Percentiles rank a stretch among this genome's conserved stretches.
These are phyloP conservation scores for Myotis vivesi DNA, from an alignment of 2,797 vertebrate species.

Conservation along the genomic window DNA sequence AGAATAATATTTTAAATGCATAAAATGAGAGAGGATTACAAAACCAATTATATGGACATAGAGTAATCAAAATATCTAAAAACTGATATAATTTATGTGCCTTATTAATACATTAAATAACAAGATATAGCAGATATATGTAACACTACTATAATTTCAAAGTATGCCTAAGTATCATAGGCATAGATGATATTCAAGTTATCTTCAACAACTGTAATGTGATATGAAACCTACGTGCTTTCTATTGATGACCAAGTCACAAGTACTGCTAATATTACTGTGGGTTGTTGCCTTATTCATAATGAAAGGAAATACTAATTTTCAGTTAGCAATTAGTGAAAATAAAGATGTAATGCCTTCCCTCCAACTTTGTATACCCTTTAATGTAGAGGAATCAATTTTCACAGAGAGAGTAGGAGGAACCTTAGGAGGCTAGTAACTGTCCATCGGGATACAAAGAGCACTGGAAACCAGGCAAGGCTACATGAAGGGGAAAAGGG, in stretches of 20 bases:
- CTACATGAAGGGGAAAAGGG: background rate
- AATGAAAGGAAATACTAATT: background rate
- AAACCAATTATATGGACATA: background rate
- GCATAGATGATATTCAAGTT: background rate
- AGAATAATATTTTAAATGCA: background rate
- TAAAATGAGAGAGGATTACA: background rate
- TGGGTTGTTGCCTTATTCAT: background rate
- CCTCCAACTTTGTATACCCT: background rate
- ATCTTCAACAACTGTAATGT: background rate
- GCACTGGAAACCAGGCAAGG: background rate
- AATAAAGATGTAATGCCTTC: background rate
- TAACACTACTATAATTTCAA: background rate
- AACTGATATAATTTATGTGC: background rate
- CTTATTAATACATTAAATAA: slow-evolving; percentile 12
- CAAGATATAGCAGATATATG: background rate
- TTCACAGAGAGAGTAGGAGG: background rate
- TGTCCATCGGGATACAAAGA: background rate
- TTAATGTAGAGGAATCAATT: background rate
- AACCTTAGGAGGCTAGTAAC: background rate
- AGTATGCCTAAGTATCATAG: background rate
- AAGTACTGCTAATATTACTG: background rate
- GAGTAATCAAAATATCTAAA: background rate
- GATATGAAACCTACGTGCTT: background rate
- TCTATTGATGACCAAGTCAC: background rate
- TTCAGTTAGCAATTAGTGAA: background rate